Evolutionary conservation across 2,888 invertebrate species (phyloP), one percentile per base, ranked within the genome.

Genomic region (Automeris io): DNA sequence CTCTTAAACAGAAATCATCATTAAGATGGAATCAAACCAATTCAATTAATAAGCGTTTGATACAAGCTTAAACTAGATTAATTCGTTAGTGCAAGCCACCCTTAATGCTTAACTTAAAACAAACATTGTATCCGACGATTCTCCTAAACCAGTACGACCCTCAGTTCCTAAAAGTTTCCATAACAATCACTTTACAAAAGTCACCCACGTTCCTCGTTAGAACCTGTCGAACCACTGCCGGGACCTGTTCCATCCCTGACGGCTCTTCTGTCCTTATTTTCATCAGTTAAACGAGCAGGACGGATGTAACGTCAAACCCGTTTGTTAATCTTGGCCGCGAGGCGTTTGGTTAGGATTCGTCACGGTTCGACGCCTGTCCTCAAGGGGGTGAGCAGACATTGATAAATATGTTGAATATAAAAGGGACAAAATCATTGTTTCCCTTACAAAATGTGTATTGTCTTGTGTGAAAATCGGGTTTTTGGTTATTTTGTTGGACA

Each of bases 261-360:
- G 39, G 37, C 33, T 42, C 9, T 39, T 59, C 51, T 57, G 58
- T 46, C 36, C 59, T 48, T 34, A 18, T 41, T 35, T 22, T 39
- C 33, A 1, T 0, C 4, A 5, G 44, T 35, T 26, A 9, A 35
- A 13, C 46, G 56, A 63, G 37, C 47, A 45, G 44, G 62, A 64
- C 12, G 21, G 35, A n/a, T 35, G 26, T 31, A 21, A 26, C 41
- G 5, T 9, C 18, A 22, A 67, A 74, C 70, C 54, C 46, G 74
- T 74, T 76, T 70, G 50, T 51, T 73, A 75, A 75, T 74, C 69
- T 62, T 70, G 43, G 71, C 78, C 74, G 60, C 67, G 60, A 67
- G 79, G 62, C 66, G 70, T 78, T 80, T 77, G 68, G 72, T 71
- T 72, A 70, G 69, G 70, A 74, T 79, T 64, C 61, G 77, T 61